Conservation (phyloP, 2,888 invertebrate genomes). For the Limulus polyphemus region DNA sequence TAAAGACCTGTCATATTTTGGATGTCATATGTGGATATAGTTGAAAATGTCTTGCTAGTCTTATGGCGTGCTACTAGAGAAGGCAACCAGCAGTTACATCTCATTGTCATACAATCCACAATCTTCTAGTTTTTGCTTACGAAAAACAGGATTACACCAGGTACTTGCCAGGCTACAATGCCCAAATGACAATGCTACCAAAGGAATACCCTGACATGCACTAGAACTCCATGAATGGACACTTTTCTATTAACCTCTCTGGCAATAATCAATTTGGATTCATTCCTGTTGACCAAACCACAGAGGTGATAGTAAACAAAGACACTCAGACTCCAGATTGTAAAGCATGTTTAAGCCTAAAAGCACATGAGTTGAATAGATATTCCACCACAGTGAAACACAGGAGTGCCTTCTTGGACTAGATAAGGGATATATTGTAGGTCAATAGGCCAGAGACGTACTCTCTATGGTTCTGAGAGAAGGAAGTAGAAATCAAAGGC, state of each 20-base stretch:
- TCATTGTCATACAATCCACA: background rate
- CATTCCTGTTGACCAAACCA: background rate
- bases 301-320: background rate
- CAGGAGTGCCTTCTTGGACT: too few relatives aligned
- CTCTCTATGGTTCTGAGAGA: too few relatives aligned
- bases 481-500: too few relatives aligned
- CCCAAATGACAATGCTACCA: background rate
- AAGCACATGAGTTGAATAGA: too few relatives aligned
- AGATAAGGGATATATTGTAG: too few relatives aligned
- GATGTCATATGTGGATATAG: conserved; percentile 2
- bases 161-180: background rate
- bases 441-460: too few relatives aligned
- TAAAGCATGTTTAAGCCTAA: background rate
- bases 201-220: background rate
- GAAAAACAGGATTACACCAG: background rate
- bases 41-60: background rate
- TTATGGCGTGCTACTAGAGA: background rate
- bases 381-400: too few relatives aligned
- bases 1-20: too few relatives aligned
- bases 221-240: background rate
- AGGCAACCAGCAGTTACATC: conserved; percentile 4
- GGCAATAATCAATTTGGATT: background rate
- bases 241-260: background rate
- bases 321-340: background rate
- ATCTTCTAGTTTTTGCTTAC: background rate